Percentiles rank a stretch among this genome's conserved stretches.
These are phyloP conservation scores for Cancer borealis DNA, from an alignment of 2,888 invertebrate species.

Conservation along the genomic window DNA sequence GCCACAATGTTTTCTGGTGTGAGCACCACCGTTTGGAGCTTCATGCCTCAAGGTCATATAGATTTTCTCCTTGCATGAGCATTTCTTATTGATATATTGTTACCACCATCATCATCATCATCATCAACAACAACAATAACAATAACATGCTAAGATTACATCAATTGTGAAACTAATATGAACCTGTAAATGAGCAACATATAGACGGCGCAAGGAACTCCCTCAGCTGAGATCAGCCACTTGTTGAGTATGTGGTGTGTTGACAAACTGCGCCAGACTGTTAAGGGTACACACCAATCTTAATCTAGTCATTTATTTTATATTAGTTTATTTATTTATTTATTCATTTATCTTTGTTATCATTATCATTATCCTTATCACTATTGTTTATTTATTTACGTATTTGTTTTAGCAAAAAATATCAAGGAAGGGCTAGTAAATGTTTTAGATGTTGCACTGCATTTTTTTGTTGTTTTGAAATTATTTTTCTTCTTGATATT, in stretches of 20 bases:
- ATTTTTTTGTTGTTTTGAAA: neutral
- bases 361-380: too few relatives aligned
- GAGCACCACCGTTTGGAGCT: too few relatives aligned
- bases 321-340: neutral
- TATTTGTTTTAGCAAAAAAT: neutral
- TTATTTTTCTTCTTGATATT: neutral
- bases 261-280: neutral
- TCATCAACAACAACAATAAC: neutral
- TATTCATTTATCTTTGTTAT: neutral
- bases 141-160: neutral
- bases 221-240: neutral
- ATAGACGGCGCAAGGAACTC: neutral
- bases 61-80: too few relatives aligned
- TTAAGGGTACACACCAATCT: neutral
- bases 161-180: neutral
- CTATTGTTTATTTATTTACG: neutral
- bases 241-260: neutral
- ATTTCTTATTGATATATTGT: neutral
- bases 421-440: neutral
- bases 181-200: neutral
- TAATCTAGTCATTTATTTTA: neutral
- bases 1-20: too few relatives aligned
- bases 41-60: too few relatives aligned
- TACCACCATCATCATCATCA: neutral
- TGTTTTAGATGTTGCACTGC: neutral